phyloP scores from a whole-genome alignment of 2,888 invertebrate species.

The Leptothorax acervorum region DNA sequence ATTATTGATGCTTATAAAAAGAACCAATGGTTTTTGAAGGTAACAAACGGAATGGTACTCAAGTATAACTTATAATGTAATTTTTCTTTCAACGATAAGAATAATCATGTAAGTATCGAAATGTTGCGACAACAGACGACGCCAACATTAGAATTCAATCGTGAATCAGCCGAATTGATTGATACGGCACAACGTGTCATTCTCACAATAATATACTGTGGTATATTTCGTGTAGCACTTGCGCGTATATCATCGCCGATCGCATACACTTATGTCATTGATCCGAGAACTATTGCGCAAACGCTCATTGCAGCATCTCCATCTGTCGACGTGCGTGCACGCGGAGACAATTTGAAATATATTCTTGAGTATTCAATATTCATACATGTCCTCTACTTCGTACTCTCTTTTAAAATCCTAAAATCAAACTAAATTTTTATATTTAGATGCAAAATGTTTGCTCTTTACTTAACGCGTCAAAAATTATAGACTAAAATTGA shows the following conservation, averaged over 20 bases:
- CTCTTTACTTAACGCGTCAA: neutral
- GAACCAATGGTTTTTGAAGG: neutral
- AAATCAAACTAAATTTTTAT: neutral
- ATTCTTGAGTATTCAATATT: neutral
- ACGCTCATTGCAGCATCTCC: neutral
- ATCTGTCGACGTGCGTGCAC: conserved; percentile 14
- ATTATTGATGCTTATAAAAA: neutral
- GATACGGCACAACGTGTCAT: conserved; percentile 27
- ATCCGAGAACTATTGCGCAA: conserved; percentile 19
- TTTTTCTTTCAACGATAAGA: conserved; percentile 14
- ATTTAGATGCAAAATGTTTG: neutral
- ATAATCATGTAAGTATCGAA: conserved; percentile 20
- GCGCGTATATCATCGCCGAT: conserved; percentile 12
- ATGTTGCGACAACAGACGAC: conserved; percentile 10
- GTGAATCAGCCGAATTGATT: conserved; percentile 22
- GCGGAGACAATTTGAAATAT: neutral
- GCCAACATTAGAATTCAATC: conserved; percentile 27
- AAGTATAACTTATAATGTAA: conserved; percentile 4
- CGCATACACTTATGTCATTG: conserved; percentile 17
- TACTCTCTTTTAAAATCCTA: neutral
- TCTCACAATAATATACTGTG: conserved; percentile 8
- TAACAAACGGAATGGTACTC: neutral
- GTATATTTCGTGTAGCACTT: conserved; percentile 1
- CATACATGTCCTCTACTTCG: neutral
- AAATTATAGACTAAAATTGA: neutral